Evolutionary conservation across 2,888 invertebrate species (phyloP).

Genomic region (Pseudeuparius sepicola): DNA sequence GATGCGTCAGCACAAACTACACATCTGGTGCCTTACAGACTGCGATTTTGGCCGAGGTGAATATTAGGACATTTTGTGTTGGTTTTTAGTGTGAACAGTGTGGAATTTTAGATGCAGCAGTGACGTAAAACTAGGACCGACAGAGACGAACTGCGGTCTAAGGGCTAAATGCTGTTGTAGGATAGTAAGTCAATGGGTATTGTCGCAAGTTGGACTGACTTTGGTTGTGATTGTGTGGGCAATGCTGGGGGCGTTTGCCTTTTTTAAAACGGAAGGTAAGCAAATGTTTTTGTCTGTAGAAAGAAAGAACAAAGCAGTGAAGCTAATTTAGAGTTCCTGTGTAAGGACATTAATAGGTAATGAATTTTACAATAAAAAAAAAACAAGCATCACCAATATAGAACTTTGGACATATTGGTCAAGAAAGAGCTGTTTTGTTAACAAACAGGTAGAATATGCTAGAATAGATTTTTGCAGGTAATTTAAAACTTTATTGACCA

Average conservation of each 20-base stretch:
- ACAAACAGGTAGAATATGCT: too few relatives aligned
- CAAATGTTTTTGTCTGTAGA: neutral
- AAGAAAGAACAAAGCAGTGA: too few relatives aligned
- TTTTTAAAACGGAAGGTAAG: conserved; percentile 56
- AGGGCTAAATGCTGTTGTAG: conserved; percentile 37
- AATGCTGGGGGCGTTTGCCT: conserved; percentile 50
- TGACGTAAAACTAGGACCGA: conserved; percentile 33
- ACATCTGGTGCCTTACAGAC: conserved; percentile 40
- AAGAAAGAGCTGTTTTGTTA: too few relatives aligned
- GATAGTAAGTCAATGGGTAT: conserved; percentile 42
- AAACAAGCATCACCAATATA: too few relatives aligned
- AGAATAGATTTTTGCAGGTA: too few relatives aligned
- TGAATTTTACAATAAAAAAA: too few relatives aligned
- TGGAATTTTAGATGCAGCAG: conserved; percentile 30
- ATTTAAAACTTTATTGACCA: too few relatives aligned
- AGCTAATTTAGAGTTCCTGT: too few relatives aligned
- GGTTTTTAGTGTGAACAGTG: too few relatives aligned
- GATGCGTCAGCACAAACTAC: conserved; percentile 41
- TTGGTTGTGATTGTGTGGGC: conserved; percentile 53
- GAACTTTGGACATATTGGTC: too few relatives aligned
- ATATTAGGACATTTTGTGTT: too few relatives aligned
- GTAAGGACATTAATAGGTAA: too few relatives aligned
- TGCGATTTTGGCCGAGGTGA: conserved; percentile 46
- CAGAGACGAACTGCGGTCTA: conserved; percentile 30
- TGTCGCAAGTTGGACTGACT: conserved; percentile 51